phyloP scores from a whole-genome alignment of 2,888 invertebrate genomes.

The Erpobdella octoculata region DNA sequence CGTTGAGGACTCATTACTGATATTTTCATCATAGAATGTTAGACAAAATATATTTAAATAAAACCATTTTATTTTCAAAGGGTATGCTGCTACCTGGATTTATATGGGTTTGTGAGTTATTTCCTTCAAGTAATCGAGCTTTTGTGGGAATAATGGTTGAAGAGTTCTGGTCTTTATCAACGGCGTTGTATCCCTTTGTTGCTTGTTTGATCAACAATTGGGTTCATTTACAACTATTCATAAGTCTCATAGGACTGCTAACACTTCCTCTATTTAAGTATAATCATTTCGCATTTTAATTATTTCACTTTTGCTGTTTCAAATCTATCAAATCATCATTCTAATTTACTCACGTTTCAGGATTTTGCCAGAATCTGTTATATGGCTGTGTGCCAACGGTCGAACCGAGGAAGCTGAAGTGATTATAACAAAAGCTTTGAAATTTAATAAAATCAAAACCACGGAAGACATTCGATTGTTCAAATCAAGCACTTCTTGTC shows the following conservation, averaged over 20 bases:
- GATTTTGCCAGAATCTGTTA: slow-evolving; percentile 38
- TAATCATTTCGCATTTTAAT: no score
- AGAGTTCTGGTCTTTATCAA: slow-evolving; percentile 38
- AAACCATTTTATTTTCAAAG: no score
- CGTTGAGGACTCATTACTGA: no score
- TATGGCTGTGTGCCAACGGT: slow-evolving; percentile 39
- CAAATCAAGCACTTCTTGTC: not conserved
- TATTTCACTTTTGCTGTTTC: no score
- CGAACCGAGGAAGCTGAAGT: slow-evolving; percentile 34
- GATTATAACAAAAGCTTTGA: slow-evolving; percentile 36
- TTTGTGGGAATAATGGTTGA: slow-evolving; percentile 37
- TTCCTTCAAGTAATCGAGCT: slow-evolving; percentile 38
- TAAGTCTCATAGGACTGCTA: slow-evolving; percentile 33
- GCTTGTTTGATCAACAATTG: slow-evolving; percentile 40
- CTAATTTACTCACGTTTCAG: no score
- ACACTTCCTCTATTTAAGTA: slow-evolving; percentile 37
- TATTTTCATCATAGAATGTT: no score
- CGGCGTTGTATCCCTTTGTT: slow-evolving; percentile 37
- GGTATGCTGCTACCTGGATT: slow-evolving; percentile 36
- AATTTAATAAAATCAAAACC: slow-evolving; percentile 35
- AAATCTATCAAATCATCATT: no score
- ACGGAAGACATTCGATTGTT: not conserved
- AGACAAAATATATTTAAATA: no score
- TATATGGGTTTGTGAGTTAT: slow-evolving; percentile 39
- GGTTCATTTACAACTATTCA: slow-evolving; percentile 38